Percentiles rank a stretch among this genome's conserved stretches.
These are phyloP conservation scores for Drosophila acutilabella DNA, from an alignment of 2,888 invertebrate genomes.

Conservation along the genomic window DNA sequence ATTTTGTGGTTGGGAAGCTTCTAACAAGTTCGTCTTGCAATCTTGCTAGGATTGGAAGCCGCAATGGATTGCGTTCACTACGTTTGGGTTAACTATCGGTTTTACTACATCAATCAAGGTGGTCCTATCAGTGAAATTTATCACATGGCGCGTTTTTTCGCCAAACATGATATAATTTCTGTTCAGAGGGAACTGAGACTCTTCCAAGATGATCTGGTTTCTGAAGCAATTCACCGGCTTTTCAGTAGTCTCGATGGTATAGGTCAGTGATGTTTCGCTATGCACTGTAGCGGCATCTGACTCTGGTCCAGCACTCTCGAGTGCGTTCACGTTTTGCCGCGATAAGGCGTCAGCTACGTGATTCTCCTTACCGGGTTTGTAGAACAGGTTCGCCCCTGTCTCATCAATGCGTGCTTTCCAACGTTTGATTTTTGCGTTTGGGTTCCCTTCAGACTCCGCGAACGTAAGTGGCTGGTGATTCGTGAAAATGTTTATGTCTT, in stretches of 20 bases:
- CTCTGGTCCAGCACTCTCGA: not conserved
- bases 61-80: not conserved
- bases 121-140: not conserved
- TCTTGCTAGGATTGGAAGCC: not conserved
- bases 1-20: not conserved
- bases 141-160: not conserved
- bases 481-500: not conserved
- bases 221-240: not conserved
- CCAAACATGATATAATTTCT: not conserved
- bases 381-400: not conserved
- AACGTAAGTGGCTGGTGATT: not conserved
- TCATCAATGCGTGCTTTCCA: not conserved
- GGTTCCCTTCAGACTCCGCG: not conserved
- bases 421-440: not conserved
- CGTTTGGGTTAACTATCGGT: not conserved
- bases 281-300: not conserved
- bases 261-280: not conserved
- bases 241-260: not conserved
- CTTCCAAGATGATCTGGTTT: constrained; percentile 5
- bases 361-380: not conserved
- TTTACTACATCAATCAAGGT: not conserved
- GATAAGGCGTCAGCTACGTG: not conserved
- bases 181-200: not conserved
- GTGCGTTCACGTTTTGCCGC: not conserved
- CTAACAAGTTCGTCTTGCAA: not conserved